Evolutionary conservation across 2,113 vertebrate genomes (phyloP).

Genomic region (Proterorhinus semilunaris): DNA sequence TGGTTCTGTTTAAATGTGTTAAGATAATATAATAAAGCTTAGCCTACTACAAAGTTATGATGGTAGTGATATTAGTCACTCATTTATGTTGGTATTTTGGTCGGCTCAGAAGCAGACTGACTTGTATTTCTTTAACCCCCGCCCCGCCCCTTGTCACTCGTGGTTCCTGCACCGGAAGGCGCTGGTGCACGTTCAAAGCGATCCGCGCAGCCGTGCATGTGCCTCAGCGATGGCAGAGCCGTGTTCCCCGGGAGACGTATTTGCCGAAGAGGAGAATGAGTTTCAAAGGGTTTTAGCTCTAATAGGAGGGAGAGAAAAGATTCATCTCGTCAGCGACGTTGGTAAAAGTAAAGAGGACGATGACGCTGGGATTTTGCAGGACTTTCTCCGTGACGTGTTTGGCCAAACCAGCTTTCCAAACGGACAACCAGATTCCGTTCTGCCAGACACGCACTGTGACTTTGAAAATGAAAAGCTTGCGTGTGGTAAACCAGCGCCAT

Average conservation of each 20-base stretch:
- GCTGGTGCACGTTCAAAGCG: background rate
- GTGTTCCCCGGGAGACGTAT: slow-evolving; percentile 11
- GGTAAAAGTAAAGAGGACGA: slow-evolving; percentile 36
- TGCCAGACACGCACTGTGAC: background rate
- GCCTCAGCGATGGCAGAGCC: slow-evolving; percentile 34
- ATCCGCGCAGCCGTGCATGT: background rate
- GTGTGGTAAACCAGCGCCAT: background rate
- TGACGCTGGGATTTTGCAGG: slow-evolving; percentile 48
- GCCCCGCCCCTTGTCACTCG: background rate
- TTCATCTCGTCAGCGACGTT: slow-evolving; percentile 69
- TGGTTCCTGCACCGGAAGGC: background rate
- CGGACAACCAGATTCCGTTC: background rate
- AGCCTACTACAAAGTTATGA: no score
- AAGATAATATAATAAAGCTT: no score
- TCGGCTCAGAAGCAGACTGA: no score
- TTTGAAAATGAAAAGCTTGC: background rate
- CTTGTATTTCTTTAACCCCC: background rate
- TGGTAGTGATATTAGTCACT: no score
- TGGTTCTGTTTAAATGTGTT: no score
- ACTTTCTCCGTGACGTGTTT: slow-evolving; percentile 73
- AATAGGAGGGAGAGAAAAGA: slow-evolving; percentile 72
- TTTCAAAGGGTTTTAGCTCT: slow-evolving; percentile 59
- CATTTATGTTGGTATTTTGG: no score
- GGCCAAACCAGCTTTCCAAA: background rate
- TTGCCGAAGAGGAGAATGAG: slow-evolving; percentile 55